These are phyloP conservation scores for Notarius lentiginosus DNA, from an alignment of 2,113 vertebrate genomes.

Conservation along the genomic window DNA sequence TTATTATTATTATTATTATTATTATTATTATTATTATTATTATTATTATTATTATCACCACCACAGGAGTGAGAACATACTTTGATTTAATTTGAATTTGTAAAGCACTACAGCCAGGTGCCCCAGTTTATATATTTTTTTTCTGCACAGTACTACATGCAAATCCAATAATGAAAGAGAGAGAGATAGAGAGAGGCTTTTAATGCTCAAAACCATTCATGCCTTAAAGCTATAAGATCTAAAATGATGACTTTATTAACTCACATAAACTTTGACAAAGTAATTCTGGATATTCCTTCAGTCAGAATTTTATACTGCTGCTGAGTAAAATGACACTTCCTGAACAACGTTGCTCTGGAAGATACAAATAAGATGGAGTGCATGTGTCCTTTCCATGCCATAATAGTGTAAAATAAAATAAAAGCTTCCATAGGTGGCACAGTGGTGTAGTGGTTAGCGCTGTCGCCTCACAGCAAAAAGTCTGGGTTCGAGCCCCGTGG, in stretches of 20 bases:
- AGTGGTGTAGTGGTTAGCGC: no score
- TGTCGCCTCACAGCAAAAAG: no score
- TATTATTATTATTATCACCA: no score
- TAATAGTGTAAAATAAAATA: background rate
- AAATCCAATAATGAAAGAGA: background rate
- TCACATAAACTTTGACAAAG: background rate
- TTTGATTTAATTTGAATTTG: background rate
- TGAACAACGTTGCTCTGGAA: background rate
- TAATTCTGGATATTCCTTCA: background rate
- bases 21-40: no score
- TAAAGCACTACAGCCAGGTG: background rate
- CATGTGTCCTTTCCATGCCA: background rate
- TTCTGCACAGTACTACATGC: background rate
- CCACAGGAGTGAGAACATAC: background rate
- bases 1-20: no score
- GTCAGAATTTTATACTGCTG: background rate
- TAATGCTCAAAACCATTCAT: background rate
- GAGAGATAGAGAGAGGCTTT: background rate
- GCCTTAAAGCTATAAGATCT: background rate
- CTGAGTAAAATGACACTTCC: background rate
- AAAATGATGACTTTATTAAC: conserved; percentile 4
- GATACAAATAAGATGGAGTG: background rate
- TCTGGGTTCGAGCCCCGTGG: no score
- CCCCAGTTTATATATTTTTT: background rate
- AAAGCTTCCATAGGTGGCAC: background rate